Evolutionary conservation across 2,888 invertebrate genomes (phyloP), one percentile per base, ranked within the genome.

Genomic region (Coelinius sp.): DNA sequence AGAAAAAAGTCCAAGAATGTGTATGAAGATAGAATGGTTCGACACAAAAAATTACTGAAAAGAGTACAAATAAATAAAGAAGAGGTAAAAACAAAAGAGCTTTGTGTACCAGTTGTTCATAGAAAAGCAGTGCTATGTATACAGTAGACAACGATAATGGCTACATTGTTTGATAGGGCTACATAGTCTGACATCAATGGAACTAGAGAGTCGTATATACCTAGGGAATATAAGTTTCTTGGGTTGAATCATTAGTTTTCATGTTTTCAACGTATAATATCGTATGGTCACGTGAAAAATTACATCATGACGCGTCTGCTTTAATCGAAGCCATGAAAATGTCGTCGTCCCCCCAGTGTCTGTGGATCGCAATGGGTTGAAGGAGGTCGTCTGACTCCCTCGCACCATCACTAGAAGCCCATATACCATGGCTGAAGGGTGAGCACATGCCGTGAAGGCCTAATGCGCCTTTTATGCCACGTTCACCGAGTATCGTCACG

Each of bases 391-490:
- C 17, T 17, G 31, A 56, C 56, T 56, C 56, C 56, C 56, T 14
- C 56, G 10, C 17, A 31, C 56, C 7, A 27, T 56, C 31, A 25
- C n/a, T 3, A 17, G 10, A 35, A 31, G 59, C 59, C 22, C 59
- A 59, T 17, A 35, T 31, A 59, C 20, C 17, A 20, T 7, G 20
- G 38, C 44, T 44, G 27, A 73, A 72, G 74, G 68, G 38, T 52
- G 59, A 73, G 75, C 72, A 73, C 74, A 66, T 64, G 71, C 74
- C 71, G 70, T 71, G 77, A 74, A 75, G 75, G 71, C 75, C 73
- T 77, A 77, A 76, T 76, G 79, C 72, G 75, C 72, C 74, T 78
- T 79, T 78, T 77, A 78, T 78, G 68, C 71, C 71, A 70, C 73
- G 70, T 75, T 78, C 74, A 66, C 63, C 27, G 53, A 25, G 25